Evolutionary conservation across 1,140 invertebrate species (phyloP).

Genomic region (Yoshiicerus persimilis): DNA sequence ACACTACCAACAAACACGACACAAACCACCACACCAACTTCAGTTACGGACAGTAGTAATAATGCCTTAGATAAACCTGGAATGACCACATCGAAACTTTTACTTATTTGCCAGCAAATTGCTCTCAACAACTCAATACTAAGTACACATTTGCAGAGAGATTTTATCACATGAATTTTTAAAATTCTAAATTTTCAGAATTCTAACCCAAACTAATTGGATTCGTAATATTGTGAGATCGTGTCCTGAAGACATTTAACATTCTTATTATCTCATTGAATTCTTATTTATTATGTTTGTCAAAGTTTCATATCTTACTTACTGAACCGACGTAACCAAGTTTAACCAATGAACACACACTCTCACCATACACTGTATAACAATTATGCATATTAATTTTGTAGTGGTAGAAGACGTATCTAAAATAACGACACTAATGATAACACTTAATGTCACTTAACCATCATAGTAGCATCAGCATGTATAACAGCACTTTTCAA

Average conservation of each 20-base stretch:
- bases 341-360: background rate
- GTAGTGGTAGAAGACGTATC: too few species aligned
- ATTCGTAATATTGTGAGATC: too few species aligned
- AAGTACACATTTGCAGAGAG: background rate
- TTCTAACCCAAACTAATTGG: too few species aligned
- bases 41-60: background rate
- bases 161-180: background rate
- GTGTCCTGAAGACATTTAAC: too few species aligned
- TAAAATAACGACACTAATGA: too few species aligned
- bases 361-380: background rate
- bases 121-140: constrained; percentile 28
- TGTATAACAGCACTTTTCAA: too few species aligned
- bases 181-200: too few species aligned
- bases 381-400: background rate
- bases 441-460: too few species aligned
- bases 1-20: background rate
- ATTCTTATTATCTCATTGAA: too few species aligned
- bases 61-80: background rate
- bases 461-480: too few species aligned
- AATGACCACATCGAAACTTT: background rate
- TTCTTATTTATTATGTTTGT: too few species aligned
- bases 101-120: background rate
- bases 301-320: too few species aligned
- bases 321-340: background rate
- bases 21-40: background rate